phyloP scores from a whole-genome alignment of 2,797 vertebrate genomes.

The Epinephelus coioides region DNA sequence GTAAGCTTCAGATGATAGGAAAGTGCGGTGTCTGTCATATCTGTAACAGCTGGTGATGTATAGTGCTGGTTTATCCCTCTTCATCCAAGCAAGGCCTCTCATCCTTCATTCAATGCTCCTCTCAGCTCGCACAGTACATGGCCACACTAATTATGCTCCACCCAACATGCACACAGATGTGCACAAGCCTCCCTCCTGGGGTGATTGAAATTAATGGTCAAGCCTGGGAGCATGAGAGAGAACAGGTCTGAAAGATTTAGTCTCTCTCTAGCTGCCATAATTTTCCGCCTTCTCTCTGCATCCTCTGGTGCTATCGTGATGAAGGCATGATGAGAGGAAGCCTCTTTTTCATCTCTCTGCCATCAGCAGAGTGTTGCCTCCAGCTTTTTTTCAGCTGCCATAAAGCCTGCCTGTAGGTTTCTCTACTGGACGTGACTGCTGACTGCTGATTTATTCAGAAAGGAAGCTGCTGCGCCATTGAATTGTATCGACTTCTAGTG shows the following conservation, averaged over 20 bases:
- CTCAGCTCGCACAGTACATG: slow-evolving; percentile 17
- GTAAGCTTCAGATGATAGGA: slow-evolving; percentile 17
- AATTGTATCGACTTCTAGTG: slow-evolving; percentile 33
- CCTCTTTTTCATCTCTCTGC: slow-evolving; percentile 72
- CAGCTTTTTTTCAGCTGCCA: slow-evolving; percentile 54
- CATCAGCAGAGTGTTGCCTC: slow-evolving; percentile 69
- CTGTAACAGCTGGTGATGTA: slow-evolving; percentile 43
- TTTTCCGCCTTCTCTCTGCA: slow-evolving; percentile 52
- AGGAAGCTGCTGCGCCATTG: slow-evolving; percentile 29
- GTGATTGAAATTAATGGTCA: slow-evolving; percentile 73
- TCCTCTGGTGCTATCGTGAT: slow-evolving; percentile 65
- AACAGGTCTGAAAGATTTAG: slow-evolving; percentile 69
- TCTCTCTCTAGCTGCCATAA: slow-evolving; percentile 62
- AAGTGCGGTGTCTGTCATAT: slow-evolving; percentile 14
- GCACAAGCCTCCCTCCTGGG: slow-evolving; percentile 43
- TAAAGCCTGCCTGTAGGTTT: slow-evolving; percentile 59
- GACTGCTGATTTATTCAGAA: slow-evolving; percentile 65
- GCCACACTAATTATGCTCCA: slow-evolving; percentile 18
- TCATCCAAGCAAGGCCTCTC: slow-evolving; percentile 27
- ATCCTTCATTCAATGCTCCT: slow-evolving; percentile 32
- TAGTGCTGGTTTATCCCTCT: slow-evolving; percentile 30
- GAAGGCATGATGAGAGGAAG: slow-evolving; percentile 73
- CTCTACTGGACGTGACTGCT: slow-evolving; percentile 44
- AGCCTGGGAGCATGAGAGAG: slow-evolving; percentile 43
- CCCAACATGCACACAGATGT: slow-evolving; percentile 52